Conservation (phyloP, 2,888 invertebrate species). For the Alentia gelatinosa region DNA sequence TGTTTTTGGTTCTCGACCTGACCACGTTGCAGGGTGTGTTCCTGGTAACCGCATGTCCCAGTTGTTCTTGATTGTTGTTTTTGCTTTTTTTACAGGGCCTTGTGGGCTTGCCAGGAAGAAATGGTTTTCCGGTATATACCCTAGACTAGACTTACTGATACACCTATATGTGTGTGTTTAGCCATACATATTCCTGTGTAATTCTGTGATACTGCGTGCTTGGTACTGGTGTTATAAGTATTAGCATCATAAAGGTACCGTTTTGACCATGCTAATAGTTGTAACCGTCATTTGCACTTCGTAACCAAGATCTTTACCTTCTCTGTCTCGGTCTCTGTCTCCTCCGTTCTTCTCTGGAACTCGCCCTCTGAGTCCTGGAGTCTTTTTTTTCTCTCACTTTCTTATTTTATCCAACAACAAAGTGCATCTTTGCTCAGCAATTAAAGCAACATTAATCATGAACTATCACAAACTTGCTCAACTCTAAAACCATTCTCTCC, state of each 20-base stretch:
- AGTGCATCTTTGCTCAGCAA: conserved; percentile 36
- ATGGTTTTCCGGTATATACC: conserved; percentile 59
- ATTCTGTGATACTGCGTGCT: not conserved
- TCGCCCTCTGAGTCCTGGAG: not conserved
- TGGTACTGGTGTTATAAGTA: conserved; percentile 28
- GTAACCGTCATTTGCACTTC: conserved; percentile 49
- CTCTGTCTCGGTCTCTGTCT: conserved; percentile 27
- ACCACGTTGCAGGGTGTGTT: not conserved
- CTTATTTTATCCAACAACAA: conserved; percentile 27
- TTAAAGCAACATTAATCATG: not conserved
- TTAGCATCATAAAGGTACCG: conserved; percentile 13
- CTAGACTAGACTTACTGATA: conserved; percentile 25
- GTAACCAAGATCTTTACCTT: not conserved
- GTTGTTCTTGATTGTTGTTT: conserved; percentile 44
- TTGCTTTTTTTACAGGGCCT: conserved; percentile 55
- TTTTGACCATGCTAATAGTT: conserved; percentile 35
- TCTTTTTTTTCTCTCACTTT: not conserved
- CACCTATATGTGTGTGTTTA: not conserved
- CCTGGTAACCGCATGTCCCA: conserved; percentile 34
- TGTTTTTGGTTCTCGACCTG: not conserved
- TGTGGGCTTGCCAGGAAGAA: conserved; percentile 56
- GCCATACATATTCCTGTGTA: not conserved
- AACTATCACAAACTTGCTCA: not conserved
- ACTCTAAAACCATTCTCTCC: conserved; percentile 18
- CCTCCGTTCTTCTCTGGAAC: not conserved